A percentile compares a stretch with the other conserved stretches of the same genome.
Conservation (phyloP, 2,113 vertebrate species). For the Macquaria australasica region DNA sequence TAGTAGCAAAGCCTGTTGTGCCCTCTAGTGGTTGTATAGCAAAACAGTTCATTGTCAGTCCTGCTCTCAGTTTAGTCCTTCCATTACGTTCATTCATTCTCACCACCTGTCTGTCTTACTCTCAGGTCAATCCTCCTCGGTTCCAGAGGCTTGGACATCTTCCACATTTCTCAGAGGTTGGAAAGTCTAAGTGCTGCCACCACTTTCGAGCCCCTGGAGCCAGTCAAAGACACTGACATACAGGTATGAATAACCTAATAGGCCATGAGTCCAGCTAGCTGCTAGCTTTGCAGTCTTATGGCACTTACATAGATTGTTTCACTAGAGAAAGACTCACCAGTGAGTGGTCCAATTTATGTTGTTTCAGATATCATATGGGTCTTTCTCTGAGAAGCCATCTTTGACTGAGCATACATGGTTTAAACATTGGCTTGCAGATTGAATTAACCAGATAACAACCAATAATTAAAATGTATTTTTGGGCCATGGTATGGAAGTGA, state of each 20-base stretch:
- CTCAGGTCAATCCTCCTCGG: conserved; percentile 95
- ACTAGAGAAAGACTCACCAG: not conserved
- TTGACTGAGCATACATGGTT: not conserved
- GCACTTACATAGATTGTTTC: not conserved
- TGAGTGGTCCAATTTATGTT: not conserved
- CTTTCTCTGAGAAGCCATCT: conserved; percentile 3
- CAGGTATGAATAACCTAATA: conserved; percentile 85
- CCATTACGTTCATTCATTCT: not conserved
- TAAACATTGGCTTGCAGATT: not conserved
- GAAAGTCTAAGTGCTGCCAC: conserved; percentile 97
- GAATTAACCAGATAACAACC: not conserved
- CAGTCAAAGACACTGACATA: conserved; percentile 98
- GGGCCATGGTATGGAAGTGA: not conserved
- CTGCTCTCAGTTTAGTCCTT: not conserved
- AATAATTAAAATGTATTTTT: not conserved
- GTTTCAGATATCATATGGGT: not conserved
- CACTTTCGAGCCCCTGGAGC: conserved; percentile 97
- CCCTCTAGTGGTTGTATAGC: conserved; percentile 57
- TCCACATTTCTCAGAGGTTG: conserved; percentile 96
- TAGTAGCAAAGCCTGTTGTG: not conserved
- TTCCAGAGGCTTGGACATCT: conserved; percentile 95
- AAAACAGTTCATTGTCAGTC: conserved; percentile 17
- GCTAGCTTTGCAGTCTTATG: not conserved
- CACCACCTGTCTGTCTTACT: conserved; percentile 3
- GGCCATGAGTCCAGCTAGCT: not conserved